phyloP scores from a whole-genome alignment of 2,888 invertebrate genomes.

The Deilephila porcellus region DNA sequence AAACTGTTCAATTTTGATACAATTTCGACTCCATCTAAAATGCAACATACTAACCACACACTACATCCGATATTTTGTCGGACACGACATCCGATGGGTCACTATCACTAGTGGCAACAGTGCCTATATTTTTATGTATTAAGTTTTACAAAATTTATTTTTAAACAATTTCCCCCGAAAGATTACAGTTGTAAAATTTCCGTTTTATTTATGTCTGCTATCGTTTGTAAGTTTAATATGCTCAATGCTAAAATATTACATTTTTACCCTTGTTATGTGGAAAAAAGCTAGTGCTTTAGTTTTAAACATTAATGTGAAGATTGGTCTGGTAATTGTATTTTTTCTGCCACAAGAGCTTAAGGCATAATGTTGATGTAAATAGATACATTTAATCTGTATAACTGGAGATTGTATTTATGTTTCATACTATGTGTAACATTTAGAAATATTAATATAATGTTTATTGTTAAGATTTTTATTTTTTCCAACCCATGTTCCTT shows the following conservation, averaged over 20 bases:
- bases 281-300: background rate
- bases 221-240: constrained; percentile 6
- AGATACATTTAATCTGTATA: constrained; percentile 56
- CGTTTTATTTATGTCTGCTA: background rate
- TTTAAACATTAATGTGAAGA: constrained; percentile 11
- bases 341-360: constrained; percentile 32
- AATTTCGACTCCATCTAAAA: too few relatives aligned
- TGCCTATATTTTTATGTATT: too few relatives aligned
- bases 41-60: too few relatives aligned
- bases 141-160: too few relatives aligned
- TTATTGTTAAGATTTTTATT: constrained; percentile 70
- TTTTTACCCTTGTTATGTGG: background rate
- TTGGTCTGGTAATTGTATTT: constrained; percentile 4
- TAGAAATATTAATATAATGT: constrained; percentile 75
- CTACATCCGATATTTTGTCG: too few relatives aligned
- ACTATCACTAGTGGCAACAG: too few relatives aligned
- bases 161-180: too few relatives aligned
- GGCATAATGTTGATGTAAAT: constrained; percentile 59
- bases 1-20: too few relatives aligned
- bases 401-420: constrained; percentile 76
- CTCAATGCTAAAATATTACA: background rate
- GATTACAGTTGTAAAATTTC: background rate
- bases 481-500: constrained; percentile 41
- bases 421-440: constrained; percentile 72
- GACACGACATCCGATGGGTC: too few relatives aligned